Conservation (phyloP, 2,797 vertebrate genomes). For the Antrozous pallidus region DNA sequence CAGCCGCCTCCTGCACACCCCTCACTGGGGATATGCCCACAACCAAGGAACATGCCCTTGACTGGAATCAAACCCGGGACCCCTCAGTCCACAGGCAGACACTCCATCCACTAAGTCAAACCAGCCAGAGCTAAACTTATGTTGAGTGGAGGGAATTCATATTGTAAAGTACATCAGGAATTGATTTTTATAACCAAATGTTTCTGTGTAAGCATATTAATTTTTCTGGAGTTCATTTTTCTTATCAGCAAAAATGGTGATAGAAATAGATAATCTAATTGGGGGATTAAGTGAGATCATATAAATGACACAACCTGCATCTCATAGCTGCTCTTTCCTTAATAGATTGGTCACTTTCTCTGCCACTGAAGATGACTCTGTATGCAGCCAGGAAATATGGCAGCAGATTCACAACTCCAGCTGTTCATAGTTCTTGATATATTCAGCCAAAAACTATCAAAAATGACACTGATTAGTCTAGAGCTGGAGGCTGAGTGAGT, state of each 20-base stretch:
- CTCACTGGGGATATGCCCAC: too few species aligned
- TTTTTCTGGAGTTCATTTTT: background rate
- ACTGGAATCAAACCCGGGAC: too few species aligned
- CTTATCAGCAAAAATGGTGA: background rate
- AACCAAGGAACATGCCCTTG: too few species aligned
- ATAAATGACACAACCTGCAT: background rate
- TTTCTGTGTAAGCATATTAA: background rate
- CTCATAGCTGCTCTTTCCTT: background rate
- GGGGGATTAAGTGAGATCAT: background rate
- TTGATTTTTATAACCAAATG: background rate
- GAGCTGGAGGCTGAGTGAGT: background rate
- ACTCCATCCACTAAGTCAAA: too few species aligned
- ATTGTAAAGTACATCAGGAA: background rate
- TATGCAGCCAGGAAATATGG: background rate
- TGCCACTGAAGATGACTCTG: background rate
- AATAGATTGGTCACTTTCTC: background rate
- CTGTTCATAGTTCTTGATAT: background rate
- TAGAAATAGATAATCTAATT: background rate
- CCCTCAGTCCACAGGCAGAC: too few species aligned
- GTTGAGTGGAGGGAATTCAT: background rate
- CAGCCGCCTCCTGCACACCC: too few species aligned
- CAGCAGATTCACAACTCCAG: background rate
- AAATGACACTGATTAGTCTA: background rate
- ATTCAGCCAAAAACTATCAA: background rate
- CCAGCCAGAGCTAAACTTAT: too few species aligned